Evolutionary conservation across 2,888 invertebrate genomes (phyloP), one percentile per base, ranked within the genome.

Genomic region (Agriopis aurantiaria): DNA sequence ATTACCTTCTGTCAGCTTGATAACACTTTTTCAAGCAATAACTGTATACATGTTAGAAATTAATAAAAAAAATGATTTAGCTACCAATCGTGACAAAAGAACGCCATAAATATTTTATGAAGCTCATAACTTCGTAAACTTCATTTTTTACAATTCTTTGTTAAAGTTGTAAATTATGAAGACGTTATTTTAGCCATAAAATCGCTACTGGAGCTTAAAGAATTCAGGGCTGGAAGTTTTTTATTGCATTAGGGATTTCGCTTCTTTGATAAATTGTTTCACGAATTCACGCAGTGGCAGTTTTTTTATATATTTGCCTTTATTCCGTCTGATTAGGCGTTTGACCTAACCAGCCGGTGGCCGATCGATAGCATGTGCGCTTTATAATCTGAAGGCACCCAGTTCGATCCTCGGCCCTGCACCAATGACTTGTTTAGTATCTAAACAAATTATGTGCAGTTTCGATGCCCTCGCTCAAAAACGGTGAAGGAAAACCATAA

Each of bases 201-300:
- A 76, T 70, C 59, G 60, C 59, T 75, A 72, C 67, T 65, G 72
- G 60, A 62, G 58, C 73, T 73, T 78, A 76, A 80, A 82, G 57
- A 76, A 77, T 76, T 78, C 74, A 74, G 72, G 73, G 60, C 62
- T 69, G 62, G 33, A 65, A 69, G 57, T 79, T 78, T 72, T 78
- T 63, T 69, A 75, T 66, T 69, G 60, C 71, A 66, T 75, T 64
- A 56, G 65, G 71, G 67, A 76, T 77, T 63, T 63, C 55, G 69
- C 51, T 67, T 56, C 58, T 58, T 46, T 51, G 60, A 59, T 67
- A 73, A 68, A 68, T 55, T 58, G 67, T 72, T 73, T 71, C 66
- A 60, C 60, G 59, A 74, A 69, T 71, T 73, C 62, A 11, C 55
- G 62, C 33, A 41, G 55, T 46, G 58, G 53, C 55, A 11, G 23